Evolutionary conservation across 2,113 vertebrate genomes (phyloP).

Genomic region (Gymnorhina tibicen): DNA sequence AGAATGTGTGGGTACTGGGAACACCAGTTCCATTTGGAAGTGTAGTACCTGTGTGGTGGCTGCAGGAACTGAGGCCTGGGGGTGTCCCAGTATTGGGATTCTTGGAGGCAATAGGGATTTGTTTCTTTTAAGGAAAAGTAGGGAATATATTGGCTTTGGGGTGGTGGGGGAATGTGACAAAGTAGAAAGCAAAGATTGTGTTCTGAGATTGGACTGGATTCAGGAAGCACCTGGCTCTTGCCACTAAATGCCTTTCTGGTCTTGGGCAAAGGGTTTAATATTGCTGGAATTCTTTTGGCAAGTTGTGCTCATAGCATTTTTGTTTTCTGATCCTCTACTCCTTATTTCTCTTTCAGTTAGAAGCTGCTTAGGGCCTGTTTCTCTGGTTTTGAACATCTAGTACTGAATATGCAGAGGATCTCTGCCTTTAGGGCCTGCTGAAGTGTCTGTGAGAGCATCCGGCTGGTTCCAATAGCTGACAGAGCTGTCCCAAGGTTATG

Average conservation of each 20-base stretch:
- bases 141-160: accelerated
- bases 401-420: no score
- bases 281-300: not conserved
- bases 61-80: not conserved
- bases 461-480: not conserved
- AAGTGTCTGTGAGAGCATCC: not conserved
- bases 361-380: not conserved
- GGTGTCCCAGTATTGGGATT: not conserved
- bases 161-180: accelerated
- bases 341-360: accelerated
- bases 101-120: not conserved
- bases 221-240: not conserved
- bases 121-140: not conserved
- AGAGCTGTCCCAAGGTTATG: not conserved
- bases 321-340: not conserved
- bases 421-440: not conserved
- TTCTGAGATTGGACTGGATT: not conserved
- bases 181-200: not conserved
- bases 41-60: no score
- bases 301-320: not conserved
- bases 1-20: accelerated
- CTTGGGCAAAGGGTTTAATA: not conserved
- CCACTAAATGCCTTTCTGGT: not conserved
- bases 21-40: not conserved
- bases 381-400: not conserved